phyloP scores from a whole-genome alignment of 1,140 invertebrate genomes.

The Colletes latitarsis region DNA sequence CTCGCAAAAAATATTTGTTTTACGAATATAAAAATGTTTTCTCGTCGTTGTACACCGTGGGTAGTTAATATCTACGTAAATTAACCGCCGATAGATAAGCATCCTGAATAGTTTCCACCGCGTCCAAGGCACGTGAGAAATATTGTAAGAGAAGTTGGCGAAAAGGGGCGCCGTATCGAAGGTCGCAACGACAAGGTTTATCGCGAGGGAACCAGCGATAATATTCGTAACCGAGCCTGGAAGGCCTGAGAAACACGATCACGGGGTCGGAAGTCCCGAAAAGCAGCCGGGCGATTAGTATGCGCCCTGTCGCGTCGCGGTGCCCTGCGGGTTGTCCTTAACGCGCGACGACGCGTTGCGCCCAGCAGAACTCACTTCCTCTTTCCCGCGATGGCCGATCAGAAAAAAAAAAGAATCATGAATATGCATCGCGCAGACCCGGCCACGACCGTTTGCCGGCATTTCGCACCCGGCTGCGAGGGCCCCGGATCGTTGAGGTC shows the following conservation, averaged over 20 bases:
- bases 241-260: not conserved
- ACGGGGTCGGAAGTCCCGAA: slow-evolving; percentile 47
- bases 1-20: too few species aligned
- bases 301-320: slow-evolving; percentile 73
- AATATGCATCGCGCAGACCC: slow-evolving; percentile 72
- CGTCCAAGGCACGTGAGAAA: not conserved
- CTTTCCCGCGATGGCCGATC: slow-evolving; percentile 77
- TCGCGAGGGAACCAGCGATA: not conserved
- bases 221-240: not conserved
- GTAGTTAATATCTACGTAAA: too few species aligned
- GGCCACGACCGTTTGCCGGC: slow-evolving; percentile 61
- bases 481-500: slow-evolving; percentile 46
- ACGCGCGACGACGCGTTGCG: slow-evolving; percentile 67
- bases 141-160: not conserved
- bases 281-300: slow-evolving; percentile 70
- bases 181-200: not conserved
- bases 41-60: too few species aligned
- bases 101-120: too few species aligned
- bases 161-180: not conserved
- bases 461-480: slow-evolving; percentile 64
- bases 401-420: slow-evolving; percentile 70
- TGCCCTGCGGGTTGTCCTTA: slow-evolving; percentile 68
- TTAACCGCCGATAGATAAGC: too few species aligned
- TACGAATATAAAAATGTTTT: too few species aligned
- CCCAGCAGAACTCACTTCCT: slow-evolving; percentile 72